Evolutionary conservation across 2,113 vertebrate genomes (phyloP).

Genomic region (Theropithecus gelada): DNA sequence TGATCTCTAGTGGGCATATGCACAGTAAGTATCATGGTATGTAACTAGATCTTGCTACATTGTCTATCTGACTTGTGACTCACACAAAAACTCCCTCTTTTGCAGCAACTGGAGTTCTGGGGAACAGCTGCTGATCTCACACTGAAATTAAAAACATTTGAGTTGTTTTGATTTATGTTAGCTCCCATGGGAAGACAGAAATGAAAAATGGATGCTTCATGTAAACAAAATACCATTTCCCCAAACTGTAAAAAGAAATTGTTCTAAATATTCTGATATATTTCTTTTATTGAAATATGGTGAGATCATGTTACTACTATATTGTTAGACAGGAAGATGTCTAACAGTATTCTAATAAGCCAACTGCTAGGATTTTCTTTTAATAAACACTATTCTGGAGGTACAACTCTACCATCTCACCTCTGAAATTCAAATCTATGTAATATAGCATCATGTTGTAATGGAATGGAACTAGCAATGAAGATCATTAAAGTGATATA

Average conservation of each 20-base stretch:
- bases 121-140: slow-evolving; percentile 88
- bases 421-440: neutral
- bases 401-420: neutral
- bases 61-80: slow-evolving; percentile 83
- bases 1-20: slow-evolving; percentile 74
- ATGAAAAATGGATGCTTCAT: slow-evolving; percentile 85
- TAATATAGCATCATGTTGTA: neutral
- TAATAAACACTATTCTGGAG: neutral
- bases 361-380: neutral
- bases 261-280: slow-evolving; percentile 71
- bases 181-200: slow-evolving; percentile 82
- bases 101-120: slow-evolving; percentile 83
- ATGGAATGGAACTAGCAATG: neutral
- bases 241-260: slow-evolving; percentile 26
- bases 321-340: neutral
- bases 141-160: slow-evolving; percentile 85
- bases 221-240: slow-evolving; percentile 84
- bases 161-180: slow-evolving; percentile 87
- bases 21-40: slow-evolving; percentile 73
- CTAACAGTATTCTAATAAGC: neutral
- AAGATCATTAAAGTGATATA: neutral
- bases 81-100: slow-evolving; percentile 74
- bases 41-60: slow-evolving; percentile 83
- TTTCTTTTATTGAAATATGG: slow-evolving; percentile 63
- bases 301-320: neutral